These are phyloP conservation scores for Noctua janthe DNA, from an alignment of 2,888 invertebrate genomes.

Conservation along the genomic window DNA sequence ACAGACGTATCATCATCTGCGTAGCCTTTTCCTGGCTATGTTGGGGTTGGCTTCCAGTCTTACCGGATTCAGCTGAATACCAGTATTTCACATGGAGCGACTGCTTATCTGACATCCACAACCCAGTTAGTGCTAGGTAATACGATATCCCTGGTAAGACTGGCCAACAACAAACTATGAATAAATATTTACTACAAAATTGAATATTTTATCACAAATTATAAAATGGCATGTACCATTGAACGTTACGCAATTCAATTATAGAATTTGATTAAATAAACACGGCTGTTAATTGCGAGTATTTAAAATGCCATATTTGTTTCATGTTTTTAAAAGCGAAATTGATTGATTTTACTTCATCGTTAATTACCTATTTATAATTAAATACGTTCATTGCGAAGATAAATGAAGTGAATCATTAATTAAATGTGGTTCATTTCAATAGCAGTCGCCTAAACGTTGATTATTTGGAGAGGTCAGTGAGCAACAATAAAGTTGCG, in stretches of 20 bases:
- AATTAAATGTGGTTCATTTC: slow-evolving; percentile 19
- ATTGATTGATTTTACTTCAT: slow-evolving; percentile 37
- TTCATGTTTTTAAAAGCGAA: slow-evolving; percentile 8
- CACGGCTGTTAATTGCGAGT: slow-evolving; percentile 22
- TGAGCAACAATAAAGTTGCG: slow-evolving; percentile 17
- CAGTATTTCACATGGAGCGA: no score
- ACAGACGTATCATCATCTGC: background rate
- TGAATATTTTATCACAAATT: slow-evolving; percentile 32
- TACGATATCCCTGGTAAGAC: background rate
- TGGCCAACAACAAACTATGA: background rate
- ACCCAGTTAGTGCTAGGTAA: background rate
- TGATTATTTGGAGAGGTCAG: background rate
- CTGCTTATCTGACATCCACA: no score
- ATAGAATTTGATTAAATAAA: slow-evolving; percentile 34
- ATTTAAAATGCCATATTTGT: slow-evolving; percentile 17
- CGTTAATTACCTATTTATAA: slow-evolving; percentile 22
- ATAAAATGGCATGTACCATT: slow-evolving; percentile 28
- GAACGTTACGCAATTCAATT: slow-evolving; percentile 25
- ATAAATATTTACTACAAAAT: slow-evolving; percentile 13
- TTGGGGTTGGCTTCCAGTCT: background rate
- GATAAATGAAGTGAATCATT: slow-evolving; percentile 9
- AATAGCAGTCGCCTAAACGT: background rate
- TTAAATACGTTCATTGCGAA: slow-evolving; percentile 7
- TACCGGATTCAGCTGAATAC: background rate
- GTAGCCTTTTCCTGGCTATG: background rate